Evolutionary conservation across 2,797 vertebrate species (phyloP).

Genomic region (Argya squamiceps): DNA sequence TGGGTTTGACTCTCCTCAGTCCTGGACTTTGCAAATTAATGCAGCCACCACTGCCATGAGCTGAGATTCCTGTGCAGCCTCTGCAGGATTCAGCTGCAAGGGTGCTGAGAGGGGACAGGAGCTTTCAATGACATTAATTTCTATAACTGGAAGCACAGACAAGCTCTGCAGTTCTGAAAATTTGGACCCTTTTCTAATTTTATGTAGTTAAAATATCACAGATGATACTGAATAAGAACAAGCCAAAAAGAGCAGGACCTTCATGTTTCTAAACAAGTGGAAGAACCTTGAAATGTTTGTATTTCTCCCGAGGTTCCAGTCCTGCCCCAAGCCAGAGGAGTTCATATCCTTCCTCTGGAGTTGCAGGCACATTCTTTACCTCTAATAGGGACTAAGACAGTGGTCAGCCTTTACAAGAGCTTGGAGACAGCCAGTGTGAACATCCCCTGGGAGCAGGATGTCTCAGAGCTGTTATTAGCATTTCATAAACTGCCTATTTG

Average conservation of each 20-base stretch:
- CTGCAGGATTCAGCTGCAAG: neutral
- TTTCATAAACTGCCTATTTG: neutral
- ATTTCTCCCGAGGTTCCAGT: neutral
- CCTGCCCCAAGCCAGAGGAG: neutral
- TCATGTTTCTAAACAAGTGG: neutral
- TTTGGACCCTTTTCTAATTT: neutral
- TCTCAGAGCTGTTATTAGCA: neutral
- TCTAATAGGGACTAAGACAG: neutral
- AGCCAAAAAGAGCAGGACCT: neutral
- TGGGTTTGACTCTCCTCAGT: neutral
- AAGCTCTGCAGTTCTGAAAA: neutral
- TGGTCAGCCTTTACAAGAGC: neutral
- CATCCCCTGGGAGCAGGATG: neutral
- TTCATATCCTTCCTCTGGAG: neutral
- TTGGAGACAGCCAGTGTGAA: neutral
- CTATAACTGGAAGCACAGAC: neutral
- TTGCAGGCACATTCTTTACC: neutral
- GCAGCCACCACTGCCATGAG: rapidly evolving
- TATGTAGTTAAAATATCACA: neutral
- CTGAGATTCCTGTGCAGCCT: neutral
- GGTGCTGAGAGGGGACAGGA: neutral
- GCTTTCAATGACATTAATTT: neutral
- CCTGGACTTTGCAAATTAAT: neutral
- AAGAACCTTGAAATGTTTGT: neutral
- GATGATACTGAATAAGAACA: neutral